These are phyloP conservation scores for Hemicentrotus pulcherrimus DNA, from an alignment of 35 echinoderm and acorn worm species.

Conservation along the genomic window DNA sequence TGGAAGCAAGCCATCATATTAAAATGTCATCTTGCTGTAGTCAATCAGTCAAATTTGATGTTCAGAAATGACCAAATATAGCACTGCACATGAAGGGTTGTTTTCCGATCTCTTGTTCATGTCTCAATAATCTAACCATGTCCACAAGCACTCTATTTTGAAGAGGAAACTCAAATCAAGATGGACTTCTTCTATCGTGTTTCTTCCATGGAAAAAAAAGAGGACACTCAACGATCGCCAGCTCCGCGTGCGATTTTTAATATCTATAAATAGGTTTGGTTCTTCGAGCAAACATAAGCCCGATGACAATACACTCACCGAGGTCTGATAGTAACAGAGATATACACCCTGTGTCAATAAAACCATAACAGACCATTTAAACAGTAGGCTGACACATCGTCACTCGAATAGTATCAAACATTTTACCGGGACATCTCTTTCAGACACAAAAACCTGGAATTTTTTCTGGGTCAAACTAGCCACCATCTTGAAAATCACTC, in stretches of 20 bases:
- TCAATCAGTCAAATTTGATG: no score
- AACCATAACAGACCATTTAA: not conserved
- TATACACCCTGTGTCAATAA: conserved; percentile 11
- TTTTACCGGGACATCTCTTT: not conserved
- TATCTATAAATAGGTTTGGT: not conserved
- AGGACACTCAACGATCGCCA: not conserved
- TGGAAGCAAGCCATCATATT: no score
- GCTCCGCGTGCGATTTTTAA: not conserved
- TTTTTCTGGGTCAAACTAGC: not conserved
- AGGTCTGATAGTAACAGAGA: not conserved
- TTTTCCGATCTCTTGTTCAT: not conserved
- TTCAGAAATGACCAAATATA: no score
- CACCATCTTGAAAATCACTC: not conserved
- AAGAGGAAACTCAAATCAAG: not conserved
- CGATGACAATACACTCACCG: not conserved
- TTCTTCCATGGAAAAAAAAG: not conserved
- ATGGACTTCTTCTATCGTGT: not conserved
- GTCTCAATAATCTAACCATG: not conserved
- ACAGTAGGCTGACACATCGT: not conserved
- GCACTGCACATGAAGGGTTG: not conserved
- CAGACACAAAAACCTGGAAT: not conserved
- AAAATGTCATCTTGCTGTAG: no score
- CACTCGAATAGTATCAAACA: not conserved
- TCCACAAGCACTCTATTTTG: not conserved
- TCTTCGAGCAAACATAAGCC: not conserved